Conservation (phyloP, 2,797 vertebrate species). For the Acipenser ruthenus region DNA sequence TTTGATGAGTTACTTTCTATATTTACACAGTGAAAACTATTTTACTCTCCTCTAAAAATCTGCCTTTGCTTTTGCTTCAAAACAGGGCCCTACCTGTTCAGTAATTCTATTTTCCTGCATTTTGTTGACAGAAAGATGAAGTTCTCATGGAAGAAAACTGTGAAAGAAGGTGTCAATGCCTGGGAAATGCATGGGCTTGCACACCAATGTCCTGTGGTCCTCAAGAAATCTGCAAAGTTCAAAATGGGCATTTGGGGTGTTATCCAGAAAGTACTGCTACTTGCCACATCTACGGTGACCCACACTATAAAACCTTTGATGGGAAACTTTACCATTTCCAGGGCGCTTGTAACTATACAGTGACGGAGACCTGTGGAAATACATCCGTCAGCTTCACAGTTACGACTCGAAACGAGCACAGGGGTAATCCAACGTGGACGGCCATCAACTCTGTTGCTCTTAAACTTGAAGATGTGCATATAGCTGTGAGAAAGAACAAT, state of each 20-base stretch:
- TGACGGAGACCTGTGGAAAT: no score
- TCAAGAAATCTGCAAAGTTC: slow-evolving; percentile 51
- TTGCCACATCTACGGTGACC: slow-evolving; percentile 66
- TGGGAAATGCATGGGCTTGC: slow-evolving; percentile 50
- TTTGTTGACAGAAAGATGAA: slow-evolving; percentile 50
- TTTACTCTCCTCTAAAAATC: no score
- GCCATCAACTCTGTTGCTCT: no score
- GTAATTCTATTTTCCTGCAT: no score
- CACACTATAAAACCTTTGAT: slow-evolving; percentile 73
- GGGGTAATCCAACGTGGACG: no score
- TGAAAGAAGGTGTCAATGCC: slow-evolving; percentile 50
- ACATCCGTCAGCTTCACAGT: no score
- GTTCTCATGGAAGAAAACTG: slow-evolving; percentile 46
- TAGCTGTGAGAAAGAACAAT: no score
- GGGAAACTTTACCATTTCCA: slow-evolving; percentile 54
- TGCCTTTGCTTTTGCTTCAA: background rate
- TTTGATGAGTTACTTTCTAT: no score
- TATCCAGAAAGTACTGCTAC: slow-evolving; percentile 45
- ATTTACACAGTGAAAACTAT: no score
- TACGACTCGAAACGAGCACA: no score
- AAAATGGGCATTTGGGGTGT: slow-evolving; percentile 56
- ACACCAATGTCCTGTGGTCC: slow-evolving; percentile 40
- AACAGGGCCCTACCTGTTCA: slow-evolving; percentile 9
- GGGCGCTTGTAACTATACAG: slow-evolving; percentile 63
- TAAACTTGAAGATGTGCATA: no score